These are phyloP conservation scores for Elegia similella DNA, from an alignment of 2,888 invertebrate species.

Conservation along the genomic window DNA sequence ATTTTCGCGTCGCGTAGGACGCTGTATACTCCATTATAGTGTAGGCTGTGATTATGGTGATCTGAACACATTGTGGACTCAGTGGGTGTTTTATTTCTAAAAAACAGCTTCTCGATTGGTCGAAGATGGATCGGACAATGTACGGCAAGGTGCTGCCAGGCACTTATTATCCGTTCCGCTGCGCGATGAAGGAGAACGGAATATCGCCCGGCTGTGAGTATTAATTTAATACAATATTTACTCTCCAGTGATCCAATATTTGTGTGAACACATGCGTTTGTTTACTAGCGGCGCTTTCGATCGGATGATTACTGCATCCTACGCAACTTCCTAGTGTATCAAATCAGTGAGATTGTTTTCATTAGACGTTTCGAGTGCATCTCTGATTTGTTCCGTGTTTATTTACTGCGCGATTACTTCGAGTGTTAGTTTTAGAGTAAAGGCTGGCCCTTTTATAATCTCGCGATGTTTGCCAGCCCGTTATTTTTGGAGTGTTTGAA, in stretches of 20 bases:
- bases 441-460: slow-evolving; percentile 43
- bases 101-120: slow-evolving; percentile 65
- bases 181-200: slow-evolving; percentile 90
- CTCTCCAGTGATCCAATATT: slow-evolving; percentile 18
- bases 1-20: slow-evolving; percentile 51
- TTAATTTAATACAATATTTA: slow-evolving; percentile 38
- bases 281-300: slow-evolving; percentile 38
- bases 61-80: slow-evolving; percentile 59
- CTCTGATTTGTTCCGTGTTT: slow-evolving; percentile 37
- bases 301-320: slow-evolving; percentile 21
- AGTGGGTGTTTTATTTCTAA: slow-evolving; percentile 72
- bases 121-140: slow-evolving; percentile 93
- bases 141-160: slow-evolving; percentile 93
- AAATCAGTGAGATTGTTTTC: slow-evolving; percentile 56
- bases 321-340: slow-evolving; percentile 34
- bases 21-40: slow-evolving; percentile 48
- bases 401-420: slow-evolving; percentile 41
- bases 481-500: slow-evolving; percentile 59
- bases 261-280: slow-evolving; percentile 30
- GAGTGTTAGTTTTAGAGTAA: slow-evolving; percentile 35
- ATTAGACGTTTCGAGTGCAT: slow-evolving; percentile 51
- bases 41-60: slow-evolving; percentile 78
- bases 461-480: slow-evolving; percentile 46
- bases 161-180: slow-evolving; percentile 92
- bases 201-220: slow-evolving; percentile 94